Evolutionary conservation across 2,888 invertebrate species (phyloP), one percentile per base, ranked within the genome.

Genomic region (Nasonia oneida): DNA sequence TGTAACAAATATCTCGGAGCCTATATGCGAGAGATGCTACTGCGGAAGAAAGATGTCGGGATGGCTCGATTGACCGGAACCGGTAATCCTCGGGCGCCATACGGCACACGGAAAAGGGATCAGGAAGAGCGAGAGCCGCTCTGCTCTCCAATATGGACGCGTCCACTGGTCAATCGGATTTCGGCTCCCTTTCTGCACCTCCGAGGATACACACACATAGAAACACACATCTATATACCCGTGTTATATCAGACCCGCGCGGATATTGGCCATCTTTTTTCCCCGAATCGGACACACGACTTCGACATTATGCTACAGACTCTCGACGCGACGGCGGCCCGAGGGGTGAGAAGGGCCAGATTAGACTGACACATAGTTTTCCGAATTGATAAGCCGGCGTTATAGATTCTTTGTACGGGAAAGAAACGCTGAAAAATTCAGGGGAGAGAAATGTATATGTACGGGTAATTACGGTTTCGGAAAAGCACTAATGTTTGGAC

Each of bases 161-260:
- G 90, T 87, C 83, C 87, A 86, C 85, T 89, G 92, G 92, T 92
- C 92, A 92, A 92, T 92, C 92, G 91, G 92, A 92, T 92, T 92
- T 92, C 90, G 89, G 88, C 89, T 90, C 90, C 90, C 90, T 90
- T 47, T 50, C 76, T 64, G 53, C 73, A 81, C 77, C 81, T 82
- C 81, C 83, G n/a, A 39, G 23, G 71, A 86, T 83, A 84, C 64
- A 83, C 67, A 74, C 39, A 23, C 50, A 15, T 3, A 42, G 3
- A 33, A 1, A 12, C 37, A 71, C 37, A 37, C 37, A 37, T 37
- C 3, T 37, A 37, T 37, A 37, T 37, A 37, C 37, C 4, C 2
- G 12, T n/a, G 37, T 42, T 74, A 74, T 84, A 85, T 85, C 85
- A 67, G 83, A 87, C 83, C 37, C 47, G 53, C 77, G 29, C 47